Percentiles rank a stretch among this genome's conserved stretches.
These are phyloP conservation scores for Cheilosia impressa DNA, from an alignment of 2,888 invertebrate species.

Conservation along the genomic window DNA sequence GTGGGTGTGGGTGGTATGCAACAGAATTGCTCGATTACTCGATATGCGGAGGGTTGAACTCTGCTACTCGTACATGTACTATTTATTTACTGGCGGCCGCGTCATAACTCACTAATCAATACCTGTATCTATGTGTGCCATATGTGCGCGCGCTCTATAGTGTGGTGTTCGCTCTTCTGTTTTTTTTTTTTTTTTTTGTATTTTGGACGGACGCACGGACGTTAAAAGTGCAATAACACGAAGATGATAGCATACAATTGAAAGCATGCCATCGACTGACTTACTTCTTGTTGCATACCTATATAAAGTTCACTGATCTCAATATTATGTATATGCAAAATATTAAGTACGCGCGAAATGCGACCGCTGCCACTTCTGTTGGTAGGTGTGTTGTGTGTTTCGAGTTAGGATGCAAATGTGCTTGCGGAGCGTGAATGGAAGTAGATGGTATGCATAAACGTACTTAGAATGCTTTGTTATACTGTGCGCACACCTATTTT, in stretches of 20 bases:
- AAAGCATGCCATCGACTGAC: slow-evolving; percentile 33
- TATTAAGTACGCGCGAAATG: slow-evolving; percentile 13
- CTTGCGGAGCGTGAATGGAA: neutral
- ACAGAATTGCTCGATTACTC: slow-evolving; percentile 7
- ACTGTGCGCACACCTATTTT: slow-evolving; percentile 2
- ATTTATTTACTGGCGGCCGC: slow-evolving; percentile 3
- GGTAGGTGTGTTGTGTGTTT: neutral
- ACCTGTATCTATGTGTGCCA: slow-evolving; percentile 22
- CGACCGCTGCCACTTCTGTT: neutral
- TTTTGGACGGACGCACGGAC: slow-evolving; percentile 19
- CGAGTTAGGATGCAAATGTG: slow-evolving; percentile 31
- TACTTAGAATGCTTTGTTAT: slow-evolving; percentile 16
- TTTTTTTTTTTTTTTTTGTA: slow-evolving; percentile 8
- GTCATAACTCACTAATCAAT: slow-evolving; percentile 30
- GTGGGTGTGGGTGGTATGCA: neutral
- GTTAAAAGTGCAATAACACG: slow-evolving; percentile 17
- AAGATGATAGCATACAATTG: slow-evolving; percentile 13
- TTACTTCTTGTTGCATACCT: slow-evolving; percentile 25
- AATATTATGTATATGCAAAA: slow-evolving; percentile 21
- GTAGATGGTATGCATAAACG: neutral
- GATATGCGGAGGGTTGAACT: slow-evolving; percentile 18
- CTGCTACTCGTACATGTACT: neutral
- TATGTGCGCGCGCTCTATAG: neutral
- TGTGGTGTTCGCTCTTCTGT: neutral
- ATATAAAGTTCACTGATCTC: slow-evolving; percentile 47